Percentiles rank a stretch among this genome's conserved stretches.
These are phyloP conservation scores for Tragopan temminckii DNA, from an alignment of 2,797 vertebrate genomes.

Conservation along the genomic window DNA sequence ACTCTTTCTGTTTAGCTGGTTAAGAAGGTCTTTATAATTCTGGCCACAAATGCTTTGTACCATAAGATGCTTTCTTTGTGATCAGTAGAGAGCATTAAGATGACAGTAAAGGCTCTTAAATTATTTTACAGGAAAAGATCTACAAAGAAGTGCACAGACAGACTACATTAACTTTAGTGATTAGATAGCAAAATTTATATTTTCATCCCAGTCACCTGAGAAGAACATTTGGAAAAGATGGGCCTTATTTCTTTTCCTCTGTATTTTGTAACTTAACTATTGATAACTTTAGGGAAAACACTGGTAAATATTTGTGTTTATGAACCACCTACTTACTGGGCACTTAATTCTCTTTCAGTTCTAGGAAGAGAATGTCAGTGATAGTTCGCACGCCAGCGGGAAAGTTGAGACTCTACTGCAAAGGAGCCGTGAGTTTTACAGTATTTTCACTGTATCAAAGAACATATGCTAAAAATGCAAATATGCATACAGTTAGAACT, in stretches of 20 bases:
- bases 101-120: not conserved
- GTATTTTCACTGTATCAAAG: too few species aligned
- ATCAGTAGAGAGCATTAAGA: not conserved
- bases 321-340: not conserved
- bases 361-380: constrained; percentile 98
- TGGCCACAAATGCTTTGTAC: not conserved
- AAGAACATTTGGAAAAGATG: not conserved
- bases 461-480: not conserved
- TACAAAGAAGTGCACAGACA: not conserved
- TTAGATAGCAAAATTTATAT: not conserved
- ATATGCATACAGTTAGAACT: constrained; percentile 15
- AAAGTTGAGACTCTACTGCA: constrained; percentile 98
- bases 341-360: constrained; percentile 81
- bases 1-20: not conserved
- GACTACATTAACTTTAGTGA: not conserved
- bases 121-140: not conserved
- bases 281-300: not conserved
- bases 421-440: constrained; percentile 95
- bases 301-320: not conserved
- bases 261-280: not conserved
- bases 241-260: not conserved
- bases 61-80: not conserved
- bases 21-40: not conserved
- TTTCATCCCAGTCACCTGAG: not conserved
- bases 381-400: constrained; percentile 97